Conservation (phyloP, 2,113 vertebrate species). For the Melanocharis versteri region DNA sequence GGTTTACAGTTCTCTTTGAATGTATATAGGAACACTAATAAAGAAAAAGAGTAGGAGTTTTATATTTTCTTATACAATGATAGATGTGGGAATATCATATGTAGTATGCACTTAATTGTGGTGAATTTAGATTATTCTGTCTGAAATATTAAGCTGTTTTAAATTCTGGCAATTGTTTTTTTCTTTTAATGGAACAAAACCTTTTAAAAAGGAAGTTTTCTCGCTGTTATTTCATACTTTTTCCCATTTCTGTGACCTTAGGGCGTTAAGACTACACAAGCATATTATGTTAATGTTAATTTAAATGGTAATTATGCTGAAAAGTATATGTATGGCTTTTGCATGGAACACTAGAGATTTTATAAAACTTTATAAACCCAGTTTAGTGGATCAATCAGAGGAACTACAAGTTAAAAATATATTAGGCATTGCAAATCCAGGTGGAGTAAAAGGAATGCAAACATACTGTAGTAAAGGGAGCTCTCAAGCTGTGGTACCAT, state of each 20-base stretch:
- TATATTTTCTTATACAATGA: background rate
- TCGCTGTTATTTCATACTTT: background rate
- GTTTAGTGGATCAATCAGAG: conserved; percentile 12
- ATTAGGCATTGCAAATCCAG: conserved; percentile 25
- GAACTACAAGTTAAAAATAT: conserved; percentile 19
- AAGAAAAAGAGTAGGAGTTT: background rate
- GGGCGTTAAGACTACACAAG: background rate
- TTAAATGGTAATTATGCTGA: conserved; percentile 14
- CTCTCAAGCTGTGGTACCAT: background rate
- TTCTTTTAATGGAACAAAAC: background rate
- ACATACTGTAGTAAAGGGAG: background rate
- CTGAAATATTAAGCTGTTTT: background rate
- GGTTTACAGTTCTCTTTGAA: background rate
- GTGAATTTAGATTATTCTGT: background rate
- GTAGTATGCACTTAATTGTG: background rate
- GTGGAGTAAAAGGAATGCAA: conserved; percentile 24
- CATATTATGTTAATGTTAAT: conserved; percentile 2
- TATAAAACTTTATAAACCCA: conserved; percentile 30
- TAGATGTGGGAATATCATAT: background rate
- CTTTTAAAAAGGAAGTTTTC: background rate
- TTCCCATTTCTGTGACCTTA: background rate
- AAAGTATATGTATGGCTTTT: background rate
- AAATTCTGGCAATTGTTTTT: background rate
- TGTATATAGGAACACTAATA: background rate
- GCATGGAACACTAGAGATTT: background rate